Evolutionary conservation across 2,113 vertebrate species (phyloP).

Genomic region (Ciconia stormi): DNA sequence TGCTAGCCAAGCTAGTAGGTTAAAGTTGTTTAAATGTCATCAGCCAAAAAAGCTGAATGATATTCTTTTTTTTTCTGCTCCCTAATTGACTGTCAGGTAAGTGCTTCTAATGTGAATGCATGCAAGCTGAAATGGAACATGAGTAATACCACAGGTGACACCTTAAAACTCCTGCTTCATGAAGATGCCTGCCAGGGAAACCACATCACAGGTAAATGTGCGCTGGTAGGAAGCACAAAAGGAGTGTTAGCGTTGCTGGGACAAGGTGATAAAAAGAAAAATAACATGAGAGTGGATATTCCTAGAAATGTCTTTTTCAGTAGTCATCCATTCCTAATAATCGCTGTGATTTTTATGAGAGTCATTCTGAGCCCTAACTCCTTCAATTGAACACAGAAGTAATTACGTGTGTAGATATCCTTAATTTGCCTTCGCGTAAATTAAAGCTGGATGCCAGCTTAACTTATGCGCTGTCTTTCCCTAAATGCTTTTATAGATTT

Average conservation of each 20-base stretch:
- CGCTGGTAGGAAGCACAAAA: neutral
- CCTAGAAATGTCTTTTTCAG: neutral
- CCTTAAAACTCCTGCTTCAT: neutral
- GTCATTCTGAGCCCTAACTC: neutral
- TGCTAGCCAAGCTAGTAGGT: neutral
- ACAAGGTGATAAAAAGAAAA: neutral
- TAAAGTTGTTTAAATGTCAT: neutral
- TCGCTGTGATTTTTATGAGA: constrained; percentile 10
- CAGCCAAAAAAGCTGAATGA: neutral
- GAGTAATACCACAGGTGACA: neutral
- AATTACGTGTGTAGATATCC: neutral
- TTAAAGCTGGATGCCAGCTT: constrained; percentile 31
- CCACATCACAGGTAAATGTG: neutral
- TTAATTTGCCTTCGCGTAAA: constrained; percentile 31
- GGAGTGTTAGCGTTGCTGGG: neutral
- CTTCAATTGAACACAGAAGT: neutral
- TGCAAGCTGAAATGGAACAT: neutral
- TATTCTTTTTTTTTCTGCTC: neutral
- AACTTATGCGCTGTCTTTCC: neutral
- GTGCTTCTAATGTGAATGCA: neutral
- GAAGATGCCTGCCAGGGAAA: neutral
- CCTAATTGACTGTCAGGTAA: neutral
- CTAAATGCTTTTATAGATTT: constrained; percentile 31
- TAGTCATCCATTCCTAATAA: constrained; percentile 16
- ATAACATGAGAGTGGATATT: neutral